Conservation (phyloP, 2,797 vertebrate genomes). For the Chloroceryle inda region DNA sequence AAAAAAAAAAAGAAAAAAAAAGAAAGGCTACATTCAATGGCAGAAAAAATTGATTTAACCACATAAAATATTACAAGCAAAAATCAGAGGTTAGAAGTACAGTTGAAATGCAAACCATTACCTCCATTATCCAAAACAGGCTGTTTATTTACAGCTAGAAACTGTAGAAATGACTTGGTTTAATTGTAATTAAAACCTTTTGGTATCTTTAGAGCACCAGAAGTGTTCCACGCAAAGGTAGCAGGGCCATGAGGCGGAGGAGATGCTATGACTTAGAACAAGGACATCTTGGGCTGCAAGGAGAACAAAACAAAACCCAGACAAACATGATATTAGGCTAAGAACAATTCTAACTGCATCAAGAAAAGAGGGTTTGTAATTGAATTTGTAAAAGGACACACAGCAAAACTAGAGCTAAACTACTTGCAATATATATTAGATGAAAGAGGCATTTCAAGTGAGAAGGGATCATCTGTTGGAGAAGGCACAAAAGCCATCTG, state of each 20-base stretch:
- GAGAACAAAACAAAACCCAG: slow-evolving; percentile 49
- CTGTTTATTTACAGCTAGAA: slow-evolving; percentile 45
- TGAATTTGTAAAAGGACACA: slow-evolving; percentile 3
- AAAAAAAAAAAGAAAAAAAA: not conserved
- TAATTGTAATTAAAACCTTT: slow-evolving; percentile 72
- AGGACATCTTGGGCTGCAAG: slow-evolving; percentile 13
- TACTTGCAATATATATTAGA: not conserved
- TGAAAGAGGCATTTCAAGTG: not conserved
- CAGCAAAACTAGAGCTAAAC: slow-evolving; percentile 34
- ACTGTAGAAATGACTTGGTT: slow-evolving; percentile 52
- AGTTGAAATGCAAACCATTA: slow-evolving; percentile 70
- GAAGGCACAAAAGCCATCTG: fast-evolving
- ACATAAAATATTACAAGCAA: slow-evolving; percentile 67
- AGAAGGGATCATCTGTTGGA: not conserved
- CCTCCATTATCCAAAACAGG: slow-evolving; percentile 70
- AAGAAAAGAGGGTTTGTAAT: slow-evolving; percentile 59
- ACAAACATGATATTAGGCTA: not conserved
- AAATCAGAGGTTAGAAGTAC: slow-evolving; percentile 74
- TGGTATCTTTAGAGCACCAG: slow-evolving; percentile 76
- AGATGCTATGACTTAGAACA: not conserved
- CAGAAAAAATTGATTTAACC: slow-evolving; percentile 77
- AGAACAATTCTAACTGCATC: slow-evolving; percentile 16
- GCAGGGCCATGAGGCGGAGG: not conserved
- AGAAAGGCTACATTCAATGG: slow-evolving; percentile 42
- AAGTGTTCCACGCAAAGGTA: slow-evolving; percentile 43